Conservation (phyloP, 2,797 vertebrate species). For the Myiothlypis chrysogaster region DNA sequence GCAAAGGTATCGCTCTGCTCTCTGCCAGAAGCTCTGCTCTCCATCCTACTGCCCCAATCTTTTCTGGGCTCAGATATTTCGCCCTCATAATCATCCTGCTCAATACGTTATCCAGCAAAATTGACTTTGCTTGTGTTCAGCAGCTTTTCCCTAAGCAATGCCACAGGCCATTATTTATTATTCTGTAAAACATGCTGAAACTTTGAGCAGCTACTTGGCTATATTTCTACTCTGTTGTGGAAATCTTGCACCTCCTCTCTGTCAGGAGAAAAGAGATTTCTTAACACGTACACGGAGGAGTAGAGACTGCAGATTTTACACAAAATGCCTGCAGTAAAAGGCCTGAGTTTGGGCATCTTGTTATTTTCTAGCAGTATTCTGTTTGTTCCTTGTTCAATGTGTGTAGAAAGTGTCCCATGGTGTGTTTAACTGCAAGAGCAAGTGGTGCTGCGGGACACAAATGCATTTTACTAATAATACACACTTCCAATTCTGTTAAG, state of each 20-base stretch:
- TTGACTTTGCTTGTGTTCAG: neutral
- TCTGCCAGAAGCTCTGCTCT: neutral
- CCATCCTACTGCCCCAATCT: neutral
- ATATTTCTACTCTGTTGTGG: neutral
- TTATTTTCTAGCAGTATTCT: neutral
- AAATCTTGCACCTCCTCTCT: neutral
- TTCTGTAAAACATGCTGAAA: neutral
- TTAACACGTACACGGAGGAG: fast-evolving
- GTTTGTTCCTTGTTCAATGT: neutral
- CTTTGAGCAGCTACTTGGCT: neutral
- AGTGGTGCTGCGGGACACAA: neutral
- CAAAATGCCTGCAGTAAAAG: neutral
- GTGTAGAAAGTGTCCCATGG: neutral
- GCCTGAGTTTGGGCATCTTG: neutral
- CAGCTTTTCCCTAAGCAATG: neutral
- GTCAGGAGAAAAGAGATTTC: neutral
- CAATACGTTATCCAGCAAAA: neutral
- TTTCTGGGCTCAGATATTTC: neutral
- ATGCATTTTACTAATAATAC: neutral
- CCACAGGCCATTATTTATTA: neutral
- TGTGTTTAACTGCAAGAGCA: neutral
- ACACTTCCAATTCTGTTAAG: neutral
- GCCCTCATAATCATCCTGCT: fast-evolving
- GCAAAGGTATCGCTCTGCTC: neutral
- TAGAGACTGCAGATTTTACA: neutral